Evolutionary conservation across 1,140 invertebrate species (phyloP).

Genomic region (Camponotus pennsylvanicus): DNA sequence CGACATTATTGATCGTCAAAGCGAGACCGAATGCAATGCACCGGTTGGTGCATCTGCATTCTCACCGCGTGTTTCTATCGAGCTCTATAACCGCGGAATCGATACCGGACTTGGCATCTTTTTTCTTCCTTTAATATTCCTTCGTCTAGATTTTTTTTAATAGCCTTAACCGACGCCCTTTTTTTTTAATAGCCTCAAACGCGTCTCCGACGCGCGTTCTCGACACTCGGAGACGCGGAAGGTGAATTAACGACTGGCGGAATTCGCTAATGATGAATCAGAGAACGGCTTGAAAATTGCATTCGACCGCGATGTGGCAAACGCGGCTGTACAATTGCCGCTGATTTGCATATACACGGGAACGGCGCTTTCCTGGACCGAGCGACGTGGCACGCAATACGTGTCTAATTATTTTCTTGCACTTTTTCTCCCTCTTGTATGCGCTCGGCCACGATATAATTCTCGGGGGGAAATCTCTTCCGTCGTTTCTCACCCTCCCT

Average conservation of each 20-base stretch:
- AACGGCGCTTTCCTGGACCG: slow-evolving; percentile 58
- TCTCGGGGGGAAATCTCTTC: slow-evolving; percentile 55
- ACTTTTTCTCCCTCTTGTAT: slow-evolving; percentile 40
- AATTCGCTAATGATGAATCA: slow-evolving; percentile 16
- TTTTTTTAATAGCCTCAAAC: background rate
- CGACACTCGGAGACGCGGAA: background rate
- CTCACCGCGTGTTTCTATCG: slow-evolving; percentile 44
- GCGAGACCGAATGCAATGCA: slow-evolving; percentile 60
- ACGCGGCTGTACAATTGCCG: slow-evolving; percentile 53
- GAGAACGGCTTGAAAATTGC: slow-evolving; percentile 26
- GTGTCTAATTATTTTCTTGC: slow-evolving; percentile 81
- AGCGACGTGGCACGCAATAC: slow-evolving; percentile 77
- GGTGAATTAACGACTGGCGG: background rate
- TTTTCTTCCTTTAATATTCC: background rate
- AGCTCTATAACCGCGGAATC: slow-evolving; percentile 42
- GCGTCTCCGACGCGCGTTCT: background rate
- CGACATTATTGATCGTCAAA: slow-evolving; percentile 72
- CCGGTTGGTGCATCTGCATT: slow-evolving; percentile 68
- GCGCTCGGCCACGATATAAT: slow-evolving; percentile 44
- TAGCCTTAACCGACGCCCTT: background rate
- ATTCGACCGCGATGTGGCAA: background rate
- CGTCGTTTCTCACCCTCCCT: slow-evolving; percentile 61
- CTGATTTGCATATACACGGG: slow-evolving; percentile 69
- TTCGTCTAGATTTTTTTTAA: background rate
- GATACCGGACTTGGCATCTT: background rate